Conservation (phyloP, 1,140 invertebrate genomes). For the Dryas iulia region DNA sequence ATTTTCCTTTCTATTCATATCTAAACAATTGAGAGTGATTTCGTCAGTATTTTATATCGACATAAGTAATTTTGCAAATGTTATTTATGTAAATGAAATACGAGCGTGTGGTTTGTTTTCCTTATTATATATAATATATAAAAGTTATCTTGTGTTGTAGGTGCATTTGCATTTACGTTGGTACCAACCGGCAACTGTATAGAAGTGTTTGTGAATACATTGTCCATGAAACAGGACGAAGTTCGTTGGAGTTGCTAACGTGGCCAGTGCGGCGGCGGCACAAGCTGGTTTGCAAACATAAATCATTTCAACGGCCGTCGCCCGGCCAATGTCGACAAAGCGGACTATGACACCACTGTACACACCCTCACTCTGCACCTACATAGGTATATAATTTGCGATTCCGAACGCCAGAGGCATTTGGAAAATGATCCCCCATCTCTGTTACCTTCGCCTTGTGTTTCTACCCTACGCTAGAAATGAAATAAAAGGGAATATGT, state of each 20-base stretch:
- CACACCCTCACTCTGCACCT: slow-evolving; percentile 35
- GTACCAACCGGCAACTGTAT: slow-evolving; percentile 18
- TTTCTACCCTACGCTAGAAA: slow-evolving; percentile 19
- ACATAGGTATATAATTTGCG: slow-evolving; percentile 41
- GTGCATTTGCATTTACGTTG: slow-evolving; percentile 25
- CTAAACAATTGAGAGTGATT: slow-evolving; percentile 47
- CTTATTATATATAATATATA: slow-evolving; percentile 15
- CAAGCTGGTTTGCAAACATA: slow-evolving; percentile 38
- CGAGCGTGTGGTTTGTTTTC: background rate
- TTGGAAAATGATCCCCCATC: slow-evolving; percentile 41
- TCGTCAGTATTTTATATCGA: slow-evolving; percentile 25
- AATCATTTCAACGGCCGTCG: slow-evolving; percentile 47
- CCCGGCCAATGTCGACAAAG: slow-evolving; percentile 40
- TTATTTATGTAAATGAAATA: background rate
- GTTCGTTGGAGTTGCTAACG: slow-evolving; percentile 31
- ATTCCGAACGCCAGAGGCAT: slow-evolving; percentile 40
- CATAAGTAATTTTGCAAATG: slow-evolving; percentile 4
- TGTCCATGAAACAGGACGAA: slow-evolving; percentile 31
- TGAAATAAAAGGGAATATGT: background rate
- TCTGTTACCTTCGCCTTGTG: slow-evolving; percentile 36
- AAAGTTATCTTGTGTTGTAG: slow-evolving; percentile 27
- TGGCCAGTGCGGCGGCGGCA: slow-evolving; percentile 23
- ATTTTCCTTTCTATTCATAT: slow-evolving; percentile 66
- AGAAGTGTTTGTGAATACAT: slow-evolving; percentile 31
- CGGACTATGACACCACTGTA: slow-evolving; percentile 38